Base-by-base conservation (phyloP, 2,797 vertebrate genomes). In the Pelochelys cantorii region DNA sequence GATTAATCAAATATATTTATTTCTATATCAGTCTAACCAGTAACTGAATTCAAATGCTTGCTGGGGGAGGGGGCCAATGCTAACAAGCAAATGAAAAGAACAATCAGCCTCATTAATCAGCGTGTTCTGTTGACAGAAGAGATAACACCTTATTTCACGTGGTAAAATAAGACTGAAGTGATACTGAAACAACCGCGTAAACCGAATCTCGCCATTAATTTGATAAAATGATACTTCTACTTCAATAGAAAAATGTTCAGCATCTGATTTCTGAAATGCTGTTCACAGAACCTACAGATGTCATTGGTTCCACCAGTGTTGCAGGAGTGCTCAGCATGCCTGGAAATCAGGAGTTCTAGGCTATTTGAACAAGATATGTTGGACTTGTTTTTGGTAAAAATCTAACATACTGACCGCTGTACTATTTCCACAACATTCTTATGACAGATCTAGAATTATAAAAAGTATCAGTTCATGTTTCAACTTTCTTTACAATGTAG, bases 31-130 rank as follows among this genome's bases (percentile, higher is more conserved):
- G 92, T 96, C 90, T 53, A 80, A 91, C 89, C 62, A 91, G 88
- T 80, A 96, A 96, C 27, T 84, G 91, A 97, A 96, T 37, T 95
- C 89, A 96, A 97, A 95, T 88, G 96, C 95, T 84, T 94, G 87
- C n/a, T 71, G 2, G 54, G 71, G 29, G 29, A 62, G 60, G 91
- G 74, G 83, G 94, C 90, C 81, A 80, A 74, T 0, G 62, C 87
- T 95, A 96, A 84, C 86, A 94, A 92, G 89, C 88, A 94, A 96
- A 96, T 53, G 25, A 5, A 20, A 83, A 78, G 78, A 96, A 91
- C 95, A 96, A 95, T 91, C 75, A 91, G 0, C 13, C 81, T 89
- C 31, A 52, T 29, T 29, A 52, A 15, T 90, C 92, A 92, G 92
- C 81, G 42, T 48, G 42, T 82, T 84, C 90, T 89, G 96, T 85